These are phyloP conservation scores for Pedetes capensis DNA, from an alignment of 2,113 vertebrate species.

Conservation along the genomic window DNA sequence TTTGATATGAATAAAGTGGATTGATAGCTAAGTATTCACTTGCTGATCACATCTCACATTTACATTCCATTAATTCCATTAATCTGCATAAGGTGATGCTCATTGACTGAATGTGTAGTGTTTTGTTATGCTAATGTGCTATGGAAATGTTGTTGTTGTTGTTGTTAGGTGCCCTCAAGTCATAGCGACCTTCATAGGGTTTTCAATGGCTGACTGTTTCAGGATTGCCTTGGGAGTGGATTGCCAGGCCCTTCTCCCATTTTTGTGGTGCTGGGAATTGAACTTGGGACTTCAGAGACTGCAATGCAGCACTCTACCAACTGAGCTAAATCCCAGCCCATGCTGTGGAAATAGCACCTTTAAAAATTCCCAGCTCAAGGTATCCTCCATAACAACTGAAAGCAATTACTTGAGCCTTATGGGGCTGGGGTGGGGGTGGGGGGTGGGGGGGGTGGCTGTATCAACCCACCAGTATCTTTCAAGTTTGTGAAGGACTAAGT, in stretches of 20 bases:
- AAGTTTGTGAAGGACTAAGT: background rate
- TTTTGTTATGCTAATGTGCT: background rate
- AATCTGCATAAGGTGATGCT: background rate
- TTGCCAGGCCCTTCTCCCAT: no score
- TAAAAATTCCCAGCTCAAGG: background rate
- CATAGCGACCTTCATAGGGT: no score
- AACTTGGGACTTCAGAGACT: no score
- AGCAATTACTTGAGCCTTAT: slow-evolving; percentile 4
- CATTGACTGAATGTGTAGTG: background rate
- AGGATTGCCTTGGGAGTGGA: no score
- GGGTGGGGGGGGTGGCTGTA: background rate
- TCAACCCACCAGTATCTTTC: background rate
- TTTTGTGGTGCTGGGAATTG: no score
- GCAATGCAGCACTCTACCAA: no score
- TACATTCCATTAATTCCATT: slow-evolving; percentile 21
- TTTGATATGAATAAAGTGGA: background rate
- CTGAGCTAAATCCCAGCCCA: no score
- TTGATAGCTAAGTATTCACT: background rate
- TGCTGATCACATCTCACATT: background rate
- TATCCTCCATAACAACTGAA: background rate
- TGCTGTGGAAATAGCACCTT: background rate
- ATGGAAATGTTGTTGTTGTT: no score
- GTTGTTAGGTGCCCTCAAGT: no score
- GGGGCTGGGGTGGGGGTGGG: background rate
- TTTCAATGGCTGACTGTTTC: no score